Evolutionary conservation across 2,113 vertebrate species (phyloP).

Genomic region (Columba livia): DNA sequence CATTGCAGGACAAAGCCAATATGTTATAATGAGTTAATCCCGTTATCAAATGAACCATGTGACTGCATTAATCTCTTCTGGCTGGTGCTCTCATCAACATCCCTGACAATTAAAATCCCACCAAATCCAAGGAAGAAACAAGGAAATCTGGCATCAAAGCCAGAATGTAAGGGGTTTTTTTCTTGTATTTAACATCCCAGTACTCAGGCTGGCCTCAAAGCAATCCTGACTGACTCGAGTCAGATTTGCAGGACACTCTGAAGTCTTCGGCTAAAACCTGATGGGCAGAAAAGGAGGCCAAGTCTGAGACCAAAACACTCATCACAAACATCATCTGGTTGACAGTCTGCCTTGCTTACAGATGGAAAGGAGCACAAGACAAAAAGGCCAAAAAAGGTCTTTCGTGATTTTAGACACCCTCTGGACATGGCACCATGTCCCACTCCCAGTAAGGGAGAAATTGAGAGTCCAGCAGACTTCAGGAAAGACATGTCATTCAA

Average conservation of each 20-base stretch:
- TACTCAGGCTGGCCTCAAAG: not conserved
- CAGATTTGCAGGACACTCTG: not conserved
- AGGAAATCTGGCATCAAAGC: not conserved
- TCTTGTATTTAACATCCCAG: not conserved
- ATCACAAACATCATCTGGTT: not conserved
- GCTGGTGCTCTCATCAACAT: not conserved
- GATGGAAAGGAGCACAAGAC: not conserved
- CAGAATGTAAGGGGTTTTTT: not conserved
- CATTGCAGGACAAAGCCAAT: not conserved
- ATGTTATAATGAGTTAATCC: not conserved
- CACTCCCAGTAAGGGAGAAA: not conserved
- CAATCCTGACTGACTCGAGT: not conserved
- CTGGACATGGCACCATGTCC: not conserved
- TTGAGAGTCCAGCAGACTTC: not conserved
- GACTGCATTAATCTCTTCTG: not conserved
- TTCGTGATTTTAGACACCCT: not conserved
- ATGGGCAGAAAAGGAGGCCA: not conserved
- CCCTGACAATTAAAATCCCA: not conserved
- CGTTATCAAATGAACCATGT: not conserved
- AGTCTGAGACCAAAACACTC: not conserved
- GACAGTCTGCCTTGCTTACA: not conserved
- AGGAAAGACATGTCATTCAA: not conserved
- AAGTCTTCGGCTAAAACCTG: not conserved
- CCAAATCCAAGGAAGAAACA: not conserved
- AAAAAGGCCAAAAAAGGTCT: not conserved